phyloP scores from a whole-genome alignment of 1,140 invertebrate species.

The Drosophila teissieri region DNA sequence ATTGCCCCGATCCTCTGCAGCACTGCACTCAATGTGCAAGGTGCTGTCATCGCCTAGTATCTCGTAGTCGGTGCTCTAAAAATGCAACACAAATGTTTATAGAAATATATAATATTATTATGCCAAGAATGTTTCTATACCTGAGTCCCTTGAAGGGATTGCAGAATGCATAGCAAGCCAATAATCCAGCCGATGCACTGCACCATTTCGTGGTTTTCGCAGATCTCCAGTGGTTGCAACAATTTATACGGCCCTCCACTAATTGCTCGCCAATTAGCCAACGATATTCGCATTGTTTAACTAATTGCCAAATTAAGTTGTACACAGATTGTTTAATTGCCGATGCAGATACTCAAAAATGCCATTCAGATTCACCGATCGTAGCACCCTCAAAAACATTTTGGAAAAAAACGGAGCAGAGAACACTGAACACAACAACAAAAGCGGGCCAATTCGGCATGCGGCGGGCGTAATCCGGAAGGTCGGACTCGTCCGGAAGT shows the following conservation, averaged over 20 bases:
- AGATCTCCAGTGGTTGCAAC: conserved; percentile 3
- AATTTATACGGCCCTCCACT: conserved; percentile 32
- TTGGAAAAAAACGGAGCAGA: conserved; percentile 1
- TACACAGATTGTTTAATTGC: conserved; percentile 43
- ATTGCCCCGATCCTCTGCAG: conserved; percentile 25
- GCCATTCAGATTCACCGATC: conserved; percentile 29
- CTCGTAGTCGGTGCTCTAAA: conserved; percentile 40
- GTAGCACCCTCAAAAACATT: conserved; percentile 5
- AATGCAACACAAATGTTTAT: no score
- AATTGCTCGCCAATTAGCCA: conserved; percentile 56
- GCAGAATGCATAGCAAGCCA: conserved; percentile 8
- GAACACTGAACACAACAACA: background rate
- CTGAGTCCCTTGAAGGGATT: background rate
- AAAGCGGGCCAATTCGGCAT: conserved; percentile 19
- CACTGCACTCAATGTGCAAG: conserved; percentile 19
- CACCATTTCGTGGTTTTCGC: conserved; percentile 7
- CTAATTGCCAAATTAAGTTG: conserved; percentile 56
- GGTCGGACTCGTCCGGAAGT: conserved; percentile 41
- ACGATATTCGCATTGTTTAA: conserved; percentile 34
- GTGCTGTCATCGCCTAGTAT: conserved; percentile 39
- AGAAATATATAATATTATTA: no score
- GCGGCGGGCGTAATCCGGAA: conserved; percentile 35
- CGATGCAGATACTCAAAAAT: conserved; percentile 10
- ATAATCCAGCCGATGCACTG: background rate
- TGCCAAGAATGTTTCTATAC: background rate